phyloP scores from a whole-genome alignment of 2,888 invertebrate species.

The Leucoma salicis region DNA sequence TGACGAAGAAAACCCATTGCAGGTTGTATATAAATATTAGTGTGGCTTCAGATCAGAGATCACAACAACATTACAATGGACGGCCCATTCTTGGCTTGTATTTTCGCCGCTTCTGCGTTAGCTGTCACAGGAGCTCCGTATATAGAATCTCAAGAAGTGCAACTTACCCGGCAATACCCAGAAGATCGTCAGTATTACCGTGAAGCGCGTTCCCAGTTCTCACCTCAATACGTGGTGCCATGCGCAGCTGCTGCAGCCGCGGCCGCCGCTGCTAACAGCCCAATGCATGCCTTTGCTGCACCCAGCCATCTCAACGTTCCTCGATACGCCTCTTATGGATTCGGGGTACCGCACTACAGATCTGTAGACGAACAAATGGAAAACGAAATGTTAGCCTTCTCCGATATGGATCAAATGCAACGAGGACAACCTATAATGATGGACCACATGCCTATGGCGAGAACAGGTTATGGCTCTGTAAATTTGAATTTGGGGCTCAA shows the following conservation, averaged over 20 bases:
- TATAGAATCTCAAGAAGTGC: conserved; percentile 23
- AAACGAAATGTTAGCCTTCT: conserved; percentile 52
- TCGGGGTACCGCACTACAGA: conserved; percentile 47
- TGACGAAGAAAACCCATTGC: conserved; percentile 36
- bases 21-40: conserved; percentile 61
- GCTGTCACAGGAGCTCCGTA: conserved; percentile 39
- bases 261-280: not conserved
- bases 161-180: conserved; percentile 23
- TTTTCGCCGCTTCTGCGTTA: conserved; percentile 34
- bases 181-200: conserved; percentile 34
- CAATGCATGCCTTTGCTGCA: conserved; percentile 15
- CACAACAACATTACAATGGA: conserved; percentile 55
- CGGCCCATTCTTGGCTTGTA: conserved; percentile 40
- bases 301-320: conserved; percentile 27
- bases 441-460: conserved; percentile 51
- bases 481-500: conserved; percentile 4
- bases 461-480: conserved; percentile 39
- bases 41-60: conserved; percentile 34
- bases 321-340: conserved; percentile 39
- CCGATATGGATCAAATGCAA: conserved; percentile 49
- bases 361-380: conserved; percentile 40
- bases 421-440: conserved; percentile 19
- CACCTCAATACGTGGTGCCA: conserved; percentile 41
- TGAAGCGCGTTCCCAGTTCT: conserved; percentile 44
- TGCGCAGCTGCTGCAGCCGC: conserved; percentile 48